Percentiles rank a stretch among this genome's conserved stretches.
phyloP scores from a whole-genome alignment of 2,797 vertebrate genomes.

The Gambelia wislizenii region DNA sequence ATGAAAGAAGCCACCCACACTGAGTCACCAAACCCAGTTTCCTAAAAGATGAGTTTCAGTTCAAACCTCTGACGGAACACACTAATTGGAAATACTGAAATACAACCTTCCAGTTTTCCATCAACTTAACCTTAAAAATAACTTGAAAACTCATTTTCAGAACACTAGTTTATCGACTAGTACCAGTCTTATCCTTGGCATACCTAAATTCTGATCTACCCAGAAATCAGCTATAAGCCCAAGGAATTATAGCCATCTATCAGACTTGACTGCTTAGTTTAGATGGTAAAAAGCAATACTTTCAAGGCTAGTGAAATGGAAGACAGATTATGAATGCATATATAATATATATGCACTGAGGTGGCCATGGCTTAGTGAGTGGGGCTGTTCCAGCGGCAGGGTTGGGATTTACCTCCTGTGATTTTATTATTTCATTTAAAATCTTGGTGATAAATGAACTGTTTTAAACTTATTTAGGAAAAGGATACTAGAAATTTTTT shows the following conservation, averaged over 20 bases:
- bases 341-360: neutral
- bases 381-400: neutral
- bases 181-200: neutral
- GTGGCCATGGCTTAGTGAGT: neutral
- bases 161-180: neutral
- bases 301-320: neutral
- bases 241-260: neutral
- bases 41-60: conserved; percentile 19
- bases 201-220: neutral
- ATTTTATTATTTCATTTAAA: neutral
- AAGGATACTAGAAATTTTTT: neutral
- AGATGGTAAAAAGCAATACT: neutral
- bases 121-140: conserved; percentile 14
- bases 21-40: conserved; percentile 25
- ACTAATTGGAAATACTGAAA: conserved; percentile 7
- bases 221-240: neutral
- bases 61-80: conserved; percentile 9
- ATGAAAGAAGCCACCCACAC: neutral
- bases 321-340: neutral
- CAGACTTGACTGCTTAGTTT: neutral
- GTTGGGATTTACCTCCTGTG: neutral
- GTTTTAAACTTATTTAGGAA: neutral
- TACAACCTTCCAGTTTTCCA: neutral
- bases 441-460: neutral
- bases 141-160: neutral